phyloP scores from a whole-genome alignment of 2,113 vertebrate species.

The Brachyistius frenatus region DNA sequence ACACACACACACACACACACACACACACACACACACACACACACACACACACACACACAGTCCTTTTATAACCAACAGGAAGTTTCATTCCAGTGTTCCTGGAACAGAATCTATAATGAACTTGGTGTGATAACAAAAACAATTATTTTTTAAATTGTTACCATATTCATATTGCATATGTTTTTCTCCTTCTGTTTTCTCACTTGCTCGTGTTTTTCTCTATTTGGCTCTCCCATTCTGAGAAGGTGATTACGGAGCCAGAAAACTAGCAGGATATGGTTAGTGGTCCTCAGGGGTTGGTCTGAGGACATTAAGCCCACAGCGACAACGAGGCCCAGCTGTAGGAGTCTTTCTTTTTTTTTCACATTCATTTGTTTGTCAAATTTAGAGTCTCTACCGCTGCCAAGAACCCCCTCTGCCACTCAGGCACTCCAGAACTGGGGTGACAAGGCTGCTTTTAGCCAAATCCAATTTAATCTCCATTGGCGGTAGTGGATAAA shows the following conservation, averaged over 20 bases:
- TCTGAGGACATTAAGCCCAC: constrained; percentile 72
- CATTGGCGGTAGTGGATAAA: constrained; percentile 70
- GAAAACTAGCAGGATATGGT: constrained; percentile 61
- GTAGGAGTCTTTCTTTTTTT: constrained; percentile 23
- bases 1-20: background rate
- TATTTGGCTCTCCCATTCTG: constrained; percentile 12
- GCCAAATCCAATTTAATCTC: constrained; percentile 80
- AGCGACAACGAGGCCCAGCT: constrained; percentile 70
- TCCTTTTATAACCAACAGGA: background rate
- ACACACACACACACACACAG: background rate
- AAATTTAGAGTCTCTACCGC: constrained; percentile 58
- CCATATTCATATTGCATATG: constrained; percentile 25
- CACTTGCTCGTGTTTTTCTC: background rate
- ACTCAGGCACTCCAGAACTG: constrained; percentile 61
- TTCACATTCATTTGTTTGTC: constrained; percentile 75
- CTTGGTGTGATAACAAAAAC: constrained; percentile 37
- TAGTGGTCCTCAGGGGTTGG: constrained; percentile 65
- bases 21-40: too few species aligned
- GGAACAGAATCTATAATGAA: constrained; percentile 38
- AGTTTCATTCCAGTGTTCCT: constrained; percentile 30
- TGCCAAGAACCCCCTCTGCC: constrained; percentile 71
- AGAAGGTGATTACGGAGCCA: constrained; percentile 58
- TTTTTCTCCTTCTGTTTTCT: background rate
- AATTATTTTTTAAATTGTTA: constrained; percentile 29
- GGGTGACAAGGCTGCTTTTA: constrained; percentile 70